These are phyloP conservation scores for Thalassophryne amazonica DNA, from an alignment of 2,797 vertebrate genomes.

Conservation along the genomic window DNA sequence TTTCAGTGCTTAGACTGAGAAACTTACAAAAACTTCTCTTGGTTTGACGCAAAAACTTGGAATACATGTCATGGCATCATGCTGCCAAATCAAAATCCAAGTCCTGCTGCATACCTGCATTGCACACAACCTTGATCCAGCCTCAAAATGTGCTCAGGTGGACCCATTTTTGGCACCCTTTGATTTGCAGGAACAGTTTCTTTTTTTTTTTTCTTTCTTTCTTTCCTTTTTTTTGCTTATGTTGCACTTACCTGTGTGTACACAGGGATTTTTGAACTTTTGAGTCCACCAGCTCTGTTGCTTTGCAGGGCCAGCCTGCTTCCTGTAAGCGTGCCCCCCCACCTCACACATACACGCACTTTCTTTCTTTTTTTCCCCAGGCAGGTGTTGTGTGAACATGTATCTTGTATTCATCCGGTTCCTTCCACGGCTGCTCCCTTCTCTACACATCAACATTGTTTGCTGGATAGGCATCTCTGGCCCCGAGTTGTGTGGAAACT, in stretches of 20 bases:
- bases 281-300: constrained; percentile 42
- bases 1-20: background rate
- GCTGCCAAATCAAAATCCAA: background rate
- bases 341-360: no score
- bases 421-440: constrained; percentile 50
- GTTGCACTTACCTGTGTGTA: constrained; percentile 62
- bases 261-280: constrained; percentile 64
- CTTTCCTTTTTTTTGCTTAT: constrained; percentile 46
- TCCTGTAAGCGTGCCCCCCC: constrained; percentile 30
- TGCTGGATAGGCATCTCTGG: constrained; percentile 76
- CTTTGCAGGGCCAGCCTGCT: constrained; percentile 40
- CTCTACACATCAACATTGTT: constrained; percentile 83
- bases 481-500: constrained; percentile 66
- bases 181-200: background rate
- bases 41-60: constrained; percentile 4
- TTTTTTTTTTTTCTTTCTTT: constrained; percentile 18
- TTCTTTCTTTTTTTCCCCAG: no score
- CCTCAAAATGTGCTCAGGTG: background rate
- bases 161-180: constrained; percentile 8
- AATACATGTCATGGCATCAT: background rate
- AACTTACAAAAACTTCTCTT: background rate
- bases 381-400: constrained; percentile 62
- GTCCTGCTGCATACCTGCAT: background rate
- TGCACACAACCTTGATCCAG: background rate
- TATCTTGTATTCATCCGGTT: constrained; percentile 75